Base-by-base conservation (phyloP, 2,113 vertebrate species). In the Pollachius pollachius region DNA sequence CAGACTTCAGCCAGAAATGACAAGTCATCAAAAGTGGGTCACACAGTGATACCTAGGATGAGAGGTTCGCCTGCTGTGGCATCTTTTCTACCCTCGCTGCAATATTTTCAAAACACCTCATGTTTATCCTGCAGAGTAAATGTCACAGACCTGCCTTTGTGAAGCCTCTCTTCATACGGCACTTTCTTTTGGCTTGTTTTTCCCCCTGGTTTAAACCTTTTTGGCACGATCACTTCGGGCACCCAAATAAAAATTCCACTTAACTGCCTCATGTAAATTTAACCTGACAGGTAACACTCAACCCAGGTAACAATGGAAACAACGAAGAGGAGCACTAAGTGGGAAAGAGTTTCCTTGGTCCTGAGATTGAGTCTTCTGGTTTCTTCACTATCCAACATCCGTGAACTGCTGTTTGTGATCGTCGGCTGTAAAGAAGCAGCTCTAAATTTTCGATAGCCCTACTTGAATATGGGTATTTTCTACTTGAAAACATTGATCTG, bases 271-370 rank as follows among this genome's bases (percentile, higher is more conserved):
- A 65, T 41, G 21, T 59, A 74, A 80, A 74, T 76, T 66, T 15
- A 82, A 63, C 61, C 59, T 41, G 65, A 67, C 54, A 72, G 58
- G 71, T 58, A 54, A 71, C 70, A 66, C 65, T 62, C 75, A 37
- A 12, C 63, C 65, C 23, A 9, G 2, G 78, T 74, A 69, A 74
- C 75, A 68, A 67, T 74, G 70, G 81, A 17, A 76, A 78, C 75
- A 59, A 57, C 15, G 30, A 58, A 34, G 56, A 56, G 34, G 15
- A 64, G 67, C 58, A 61, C 30, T 37, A 59, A 67, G 58, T 5
- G 19, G 18, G 58, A 19, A 73, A 70, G 58, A 57, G 65, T 76
- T 15, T 30, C 52, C 23, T 57, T 17, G 54, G 12, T 54, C 48
- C 37, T 60, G 15, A 71, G n/a, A 18, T 23, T 62, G 62, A 52